Evolutionary conservation across 2,888 invertebrate species (phyloP).

Genomic region (Eupithecia insigniata): DNA sequence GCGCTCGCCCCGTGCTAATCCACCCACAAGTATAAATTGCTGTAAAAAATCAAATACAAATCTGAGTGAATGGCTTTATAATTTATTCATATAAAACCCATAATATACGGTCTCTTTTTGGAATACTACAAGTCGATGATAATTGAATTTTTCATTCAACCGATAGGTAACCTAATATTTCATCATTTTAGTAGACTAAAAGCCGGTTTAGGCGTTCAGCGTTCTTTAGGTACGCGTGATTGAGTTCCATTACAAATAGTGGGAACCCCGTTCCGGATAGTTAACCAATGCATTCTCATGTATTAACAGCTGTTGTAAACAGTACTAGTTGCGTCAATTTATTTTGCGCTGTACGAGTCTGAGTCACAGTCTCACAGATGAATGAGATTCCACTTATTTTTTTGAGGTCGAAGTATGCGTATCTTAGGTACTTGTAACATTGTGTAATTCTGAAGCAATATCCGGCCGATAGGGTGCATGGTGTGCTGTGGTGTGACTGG

Average conservation of each 20-base stretch:
- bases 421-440: background rate
- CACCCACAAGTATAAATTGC: too few species aligned
- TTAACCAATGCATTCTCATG: background rate
- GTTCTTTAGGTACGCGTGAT: background rate
- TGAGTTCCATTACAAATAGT: background rate
- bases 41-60: background rate
- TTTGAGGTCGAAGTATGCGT: slow-evolving; percentile 1
- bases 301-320: background rate
- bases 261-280: background rate
- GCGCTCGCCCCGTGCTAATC: slow-evolving; percentile 4
- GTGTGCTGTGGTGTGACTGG: background rate
- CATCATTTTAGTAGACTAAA: background rate
- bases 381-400: slow-evolving; percentile 6
- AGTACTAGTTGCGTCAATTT: background rate
- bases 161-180: background rate
- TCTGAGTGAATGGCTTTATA: background rate
- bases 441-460: slow-evolving; percentile 1
- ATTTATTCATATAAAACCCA: background rate
- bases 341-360: background rate
- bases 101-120: background rate
- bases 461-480: background rate
- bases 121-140: background rate
- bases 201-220: background rate
- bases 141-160: background rate
- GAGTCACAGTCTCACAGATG: slow-evolving; percentile 11